Evolutionary conservation across 2,888 invertebrate species (phyloP).

Genomic region (Cremastobaeus sp.): DNA sequence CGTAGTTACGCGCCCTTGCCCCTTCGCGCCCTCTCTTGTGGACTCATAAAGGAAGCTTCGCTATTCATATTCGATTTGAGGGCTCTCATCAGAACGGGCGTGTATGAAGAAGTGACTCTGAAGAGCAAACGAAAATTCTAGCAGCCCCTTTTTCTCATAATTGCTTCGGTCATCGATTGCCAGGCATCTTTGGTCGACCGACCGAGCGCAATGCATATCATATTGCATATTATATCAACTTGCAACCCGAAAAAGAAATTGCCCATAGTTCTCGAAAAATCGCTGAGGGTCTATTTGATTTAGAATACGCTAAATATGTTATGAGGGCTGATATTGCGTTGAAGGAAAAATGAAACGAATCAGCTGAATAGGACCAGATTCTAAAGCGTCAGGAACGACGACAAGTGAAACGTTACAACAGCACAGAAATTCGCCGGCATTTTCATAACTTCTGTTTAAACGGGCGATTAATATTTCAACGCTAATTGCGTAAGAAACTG

Average conservation of each 20-base stretch:
- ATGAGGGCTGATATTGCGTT: too few species aligned
- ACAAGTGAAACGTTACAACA: not conserved
- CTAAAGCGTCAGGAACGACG: not conserved
- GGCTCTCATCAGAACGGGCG: constrained; percentile 54
- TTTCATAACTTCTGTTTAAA: constrained; percentile 5
- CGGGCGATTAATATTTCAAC: constrained; percentile 15
- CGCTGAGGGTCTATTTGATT: not conserved
- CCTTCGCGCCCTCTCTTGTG: constrained; percentile 35
- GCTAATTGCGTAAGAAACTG: constrained; percentile 31
- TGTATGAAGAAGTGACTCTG: constrained; percentile 42
- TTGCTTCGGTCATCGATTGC: constrained; percentile 48
- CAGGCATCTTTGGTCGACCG: constrained; percentile 40
- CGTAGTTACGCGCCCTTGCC: constrained; percentile 37
- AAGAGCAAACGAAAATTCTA: constrained; percentile 28
- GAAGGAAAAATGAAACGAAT: too few species aligned
- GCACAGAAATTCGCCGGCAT: not conserved
- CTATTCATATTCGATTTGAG: constrained; percentile 55
- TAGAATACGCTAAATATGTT: not conserved
- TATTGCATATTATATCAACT: constrained; percentile 38
- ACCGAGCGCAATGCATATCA: constrained; percentile 60
- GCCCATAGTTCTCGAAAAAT: not conserved
- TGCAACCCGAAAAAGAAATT: constrained; percentile 8
- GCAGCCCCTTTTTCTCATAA: constrained; percentile 28
- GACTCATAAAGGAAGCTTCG: constrained; percentile 57
- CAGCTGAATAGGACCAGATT: not conserved